phyloP scores from a whole-genome alignment of 2,888 invertebrate genomes.

The Caenorhabditis sinica region DNA sequence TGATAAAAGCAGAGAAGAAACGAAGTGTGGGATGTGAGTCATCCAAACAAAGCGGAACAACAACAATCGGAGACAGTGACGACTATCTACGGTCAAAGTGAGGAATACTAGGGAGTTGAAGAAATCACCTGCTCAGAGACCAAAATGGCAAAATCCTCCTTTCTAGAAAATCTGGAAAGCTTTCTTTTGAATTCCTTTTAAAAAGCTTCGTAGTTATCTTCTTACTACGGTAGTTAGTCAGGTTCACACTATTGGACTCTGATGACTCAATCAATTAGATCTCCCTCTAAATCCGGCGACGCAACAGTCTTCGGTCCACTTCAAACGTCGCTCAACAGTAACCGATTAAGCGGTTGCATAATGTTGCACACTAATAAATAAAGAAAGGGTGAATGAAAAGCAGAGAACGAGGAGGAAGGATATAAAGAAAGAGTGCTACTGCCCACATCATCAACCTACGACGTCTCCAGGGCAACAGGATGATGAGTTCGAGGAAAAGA shows the following conservation, averaged over 20 bases:
- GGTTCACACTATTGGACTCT: constrained; percentile 10
- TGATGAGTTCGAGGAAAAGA: constrained; percentile 20
- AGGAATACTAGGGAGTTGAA: background rate
- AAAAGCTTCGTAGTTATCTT: background rate
- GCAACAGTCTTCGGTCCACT: constrained; percentile 52
- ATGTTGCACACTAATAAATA: constrained; percentile 42
- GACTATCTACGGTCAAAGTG: constrained; percentile 10
- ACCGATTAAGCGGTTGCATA: constrained; percentile 51
- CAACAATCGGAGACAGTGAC: constrained; percentile 1
- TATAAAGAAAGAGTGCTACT: background rate
- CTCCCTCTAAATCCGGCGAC: constrained; percentile 10
- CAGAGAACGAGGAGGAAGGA: background rate
- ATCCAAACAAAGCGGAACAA: constrained; percentile 54
- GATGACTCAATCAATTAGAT: constrained; percentile 48
- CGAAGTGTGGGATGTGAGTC: constrained; percentile 33
- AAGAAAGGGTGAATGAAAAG: background rate
- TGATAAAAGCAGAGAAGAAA: constrained; percentile 45
- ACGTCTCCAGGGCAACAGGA: constrained; percentile 48
- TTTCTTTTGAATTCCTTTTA: background rate
- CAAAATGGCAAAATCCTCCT: too few species aligned
- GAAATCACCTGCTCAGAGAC: background rate
- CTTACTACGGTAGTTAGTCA: constrained; percentile 9
- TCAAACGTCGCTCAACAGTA: constrained; percentile 60
- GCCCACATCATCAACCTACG: constrained; percentile 16
- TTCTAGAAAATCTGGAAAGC: background rate